Conservation (phyloP, 2,888 invertebrate genomes). For the Drosophila pegasa region DNA sequence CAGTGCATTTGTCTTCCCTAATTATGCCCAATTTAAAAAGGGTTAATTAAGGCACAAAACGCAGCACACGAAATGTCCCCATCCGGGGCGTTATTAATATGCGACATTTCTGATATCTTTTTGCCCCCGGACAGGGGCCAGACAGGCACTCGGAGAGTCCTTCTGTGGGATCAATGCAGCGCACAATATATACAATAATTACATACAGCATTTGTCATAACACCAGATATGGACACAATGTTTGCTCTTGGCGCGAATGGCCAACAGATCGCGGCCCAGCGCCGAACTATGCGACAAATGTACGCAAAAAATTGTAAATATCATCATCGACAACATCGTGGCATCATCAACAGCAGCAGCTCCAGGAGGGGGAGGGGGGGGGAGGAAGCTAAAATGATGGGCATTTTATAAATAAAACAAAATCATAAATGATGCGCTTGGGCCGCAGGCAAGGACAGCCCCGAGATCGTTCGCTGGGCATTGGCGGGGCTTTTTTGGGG, state of each 20-base stretch:
- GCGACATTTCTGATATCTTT: constrained; percentile 80
- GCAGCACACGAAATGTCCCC: constrained; percentile 71
- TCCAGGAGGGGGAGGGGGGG: background rate
- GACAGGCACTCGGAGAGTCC: constrained; percentile 29
- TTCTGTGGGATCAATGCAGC: constrained; percentile 45
- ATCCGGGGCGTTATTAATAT: constrained; percentile 80
- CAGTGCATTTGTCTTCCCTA: constrained; percentile 63
- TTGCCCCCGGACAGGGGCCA: constrained; percentile 45
- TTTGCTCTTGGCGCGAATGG: constrained; percentile 67
- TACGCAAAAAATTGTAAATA: constrained; percentile 75
- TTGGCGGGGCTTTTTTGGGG: constrained; percentile 43
- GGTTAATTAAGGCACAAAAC: constrained; percentile 82
- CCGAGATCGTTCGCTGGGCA: constrained; percentile 17
- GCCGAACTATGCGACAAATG: constrained; percentile 71
- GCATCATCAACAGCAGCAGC: constrained; percentile 13
- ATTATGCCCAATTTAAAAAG: constrained; percentile 83
- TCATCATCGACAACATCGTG: constrained; percentile 67
- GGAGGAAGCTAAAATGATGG: constrained; percentile 54
- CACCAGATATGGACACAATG: constrained; percentile 76
- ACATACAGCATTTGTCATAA: constrained; percentile 81
- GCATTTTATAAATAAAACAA: constrained; percentile 79
- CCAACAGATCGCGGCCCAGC: constrained; percentile 42
- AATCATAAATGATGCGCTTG: constrained; percentile 74
- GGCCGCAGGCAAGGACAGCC: constrained; percentile 29
- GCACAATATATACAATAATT: constrained; percentile 73